A percentile compares a stretch with the other conserved stretches of the same genome.
phyloP scores from a whole-genome alignment of 2,113 vertebrate species.

The mouse (Mus musculus) region GRCm39 chr4:29903501-29904000 shows the following conservation, averaged over 20 bases:
- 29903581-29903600: neutral
- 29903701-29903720: neutral
- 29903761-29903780: neutral
- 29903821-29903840: neutral
- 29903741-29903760: neutral
- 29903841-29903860: neutral
- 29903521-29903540: neutral
- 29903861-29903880: neutral
- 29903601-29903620: neutral
- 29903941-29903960: neutral
- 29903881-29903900: neutral
- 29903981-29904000: too few species aligned
- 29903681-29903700: neutral
- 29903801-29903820: neutral
- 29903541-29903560: neutral
- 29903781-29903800: too few species aligned
- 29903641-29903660: neutral
- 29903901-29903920: neutral
- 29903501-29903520: neutral
- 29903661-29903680: neutral
- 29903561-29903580: neutral
- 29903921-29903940: neutral
- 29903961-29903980: neutral
- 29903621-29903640: neutral
- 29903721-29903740: neutral